Conservation (phyloP, 2,888 invertebrate genomes). For the Drosophila rubida region DNA sequence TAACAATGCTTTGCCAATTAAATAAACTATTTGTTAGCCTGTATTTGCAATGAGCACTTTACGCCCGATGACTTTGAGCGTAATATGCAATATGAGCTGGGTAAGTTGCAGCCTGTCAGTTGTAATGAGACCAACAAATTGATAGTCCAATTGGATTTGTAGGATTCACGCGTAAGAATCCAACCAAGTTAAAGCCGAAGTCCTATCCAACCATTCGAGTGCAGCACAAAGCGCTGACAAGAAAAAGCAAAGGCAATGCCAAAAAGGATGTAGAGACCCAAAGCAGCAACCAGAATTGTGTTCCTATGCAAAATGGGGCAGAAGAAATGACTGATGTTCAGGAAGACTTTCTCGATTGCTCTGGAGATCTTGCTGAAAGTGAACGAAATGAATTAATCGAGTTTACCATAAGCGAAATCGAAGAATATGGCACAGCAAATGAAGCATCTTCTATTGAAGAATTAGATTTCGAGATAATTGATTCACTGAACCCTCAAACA, state of each 20-base stretch:
- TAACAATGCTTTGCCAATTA: not conserved
- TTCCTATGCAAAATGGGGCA: not conserved
- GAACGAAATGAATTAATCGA: constrained; percentile 31
- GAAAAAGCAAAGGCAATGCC: not conserved
- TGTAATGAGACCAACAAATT: not conserved
- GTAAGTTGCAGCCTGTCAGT: constrained; percentile 13
- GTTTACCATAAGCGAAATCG: constrained; percentile 20
- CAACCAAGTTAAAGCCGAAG: constrained; percentile 55
- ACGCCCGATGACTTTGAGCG: constrained; percentile 55
- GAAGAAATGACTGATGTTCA: not conserved
- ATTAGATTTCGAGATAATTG: constrained; percentile 34
- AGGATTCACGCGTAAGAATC: constrained; percentile 59
- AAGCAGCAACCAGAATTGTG: not conserved
- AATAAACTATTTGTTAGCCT: constrained; percentile 30
- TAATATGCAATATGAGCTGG: constrained; percentile 65
- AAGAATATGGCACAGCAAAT: constrained; percentile 11
- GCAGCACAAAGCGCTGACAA: constrained; percentile 9
- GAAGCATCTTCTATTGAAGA: not conserved
- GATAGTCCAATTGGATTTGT: not conserved
- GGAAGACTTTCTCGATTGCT: not conserved
- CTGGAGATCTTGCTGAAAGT: constrained; percentile 10
- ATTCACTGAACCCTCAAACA: constrained; percentile 26
- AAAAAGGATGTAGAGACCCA: not conserved
- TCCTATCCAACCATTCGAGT: constrained; percentile 43
- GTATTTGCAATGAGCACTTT: constrained; percentile 66